These are phyloP conservation scores for Philaethria dido DNA, from an alignment of 2,888 invertebrate genomes.

Conservation along the genomic window DNA sequence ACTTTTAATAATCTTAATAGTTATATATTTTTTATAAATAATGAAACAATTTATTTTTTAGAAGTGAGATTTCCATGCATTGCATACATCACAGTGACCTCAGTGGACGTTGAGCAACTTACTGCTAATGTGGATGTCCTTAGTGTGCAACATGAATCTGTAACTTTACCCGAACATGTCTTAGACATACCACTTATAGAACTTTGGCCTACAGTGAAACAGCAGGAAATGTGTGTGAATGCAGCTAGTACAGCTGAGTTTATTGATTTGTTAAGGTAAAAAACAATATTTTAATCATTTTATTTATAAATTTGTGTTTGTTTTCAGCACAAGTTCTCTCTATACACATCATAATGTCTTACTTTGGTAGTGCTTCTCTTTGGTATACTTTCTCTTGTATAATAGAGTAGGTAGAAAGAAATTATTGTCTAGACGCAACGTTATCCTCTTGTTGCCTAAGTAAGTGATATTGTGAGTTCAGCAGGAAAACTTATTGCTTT, in stretches of 20 bases:
- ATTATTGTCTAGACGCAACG: too few relatives aligned
- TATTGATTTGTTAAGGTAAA: conserved; percentile 83
- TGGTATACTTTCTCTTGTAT: too few relatives aligned
- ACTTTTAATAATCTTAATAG: background rate
- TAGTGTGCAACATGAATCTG: conserved; percentile 86
- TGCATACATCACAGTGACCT: conserved; percentile 83
- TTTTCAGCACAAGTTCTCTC: too few relatives aligned
- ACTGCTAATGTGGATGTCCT: conserved; percentile 84
- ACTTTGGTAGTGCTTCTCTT: too few relatives aligned
- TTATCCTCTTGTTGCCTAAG: too few relatives aligned
- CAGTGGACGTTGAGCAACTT: conserved; percentile 81
- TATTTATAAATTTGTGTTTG: too few relatives aligned
- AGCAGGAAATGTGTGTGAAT: conserved; percentile 83
- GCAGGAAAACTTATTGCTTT: too few relatives aligned
- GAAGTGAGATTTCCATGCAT: conserved; percentile 86
- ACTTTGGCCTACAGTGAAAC: conserved; percentile 86
- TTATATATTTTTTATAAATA: too few relatives aligned
- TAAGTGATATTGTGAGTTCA: too few relatives aligned
- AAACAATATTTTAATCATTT: background rate
- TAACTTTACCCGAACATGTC: conserved; percentile 84
- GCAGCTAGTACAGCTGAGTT: conserved; percentile 85
- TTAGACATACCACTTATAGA: conserved; percentile 84
- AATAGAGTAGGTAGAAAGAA: too few relatives aligned
- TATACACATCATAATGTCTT: too few relatives aligned
- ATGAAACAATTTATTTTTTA: conserved; percentile 47